Evolutionary conservation across 2,797 vertebrate genomes (phyloP).

Genomic region (Sebastes glaucus): DNA sequence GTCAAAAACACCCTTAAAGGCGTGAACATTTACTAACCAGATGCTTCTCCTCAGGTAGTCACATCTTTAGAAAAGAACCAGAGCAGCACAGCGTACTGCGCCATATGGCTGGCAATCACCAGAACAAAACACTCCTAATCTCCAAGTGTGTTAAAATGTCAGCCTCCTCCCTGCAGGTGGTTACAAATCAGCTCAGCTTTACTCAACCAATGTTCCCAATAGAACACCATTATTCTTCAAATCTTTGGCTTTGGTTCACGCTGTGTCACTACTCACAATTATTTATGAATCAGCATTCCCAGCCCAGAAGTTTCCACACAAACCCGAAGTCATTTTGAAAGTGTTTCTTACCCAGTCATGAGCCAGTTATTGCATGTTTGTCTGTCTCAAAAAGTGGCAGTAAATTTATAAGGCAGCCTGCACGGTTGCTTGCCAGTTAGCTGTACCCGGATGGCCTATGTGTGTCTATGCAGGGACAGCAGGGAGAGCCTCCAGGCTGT

Average conservation of each 20-base stretch:
- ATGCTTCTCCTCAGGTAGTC: not conserved
- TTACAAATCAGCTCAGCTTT: not conserved
- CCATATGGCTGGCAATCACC: conserved; percentile 4
- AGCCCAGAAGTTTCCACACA: not conserved
- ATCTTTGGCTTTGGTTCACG: not conserved
- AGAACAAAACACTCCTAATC: not conserved
- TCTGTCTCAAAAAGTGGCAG: conserved; percentile 7
- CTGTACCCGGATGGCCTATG: conserved; percentile 3
- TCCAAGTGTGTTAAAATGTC: not conserved
- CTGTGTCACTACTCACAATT: not conserved
- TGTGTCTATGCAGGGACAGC: conserved; percentile 19
- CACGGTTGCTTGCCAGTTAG: not conserved
- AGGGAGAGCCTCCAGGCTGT: conserved; percentile 47
- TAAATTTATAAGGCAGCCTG: conserved; percentile 17
- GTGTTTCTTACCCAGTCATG: conserved; percentile 24
- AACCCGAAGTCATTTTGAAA: not conserved
- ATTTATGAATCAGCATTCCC: not conserved
- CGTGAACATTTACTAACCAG: not conserved
- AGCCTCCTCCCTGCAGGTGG: not conserved
- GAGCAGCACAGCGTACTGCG: not conserved
- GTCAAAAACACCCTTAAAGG: not conserved
- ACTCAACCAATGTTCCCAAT: not conserved
- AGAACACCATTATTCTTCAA: not conserved
- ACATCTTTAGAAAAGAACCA: not conserved
- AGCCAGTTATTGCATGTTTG: not conserved